Evolutionary conservation across 92 coral and sea anemone genomes (phyloP).

Genomic region (Chrysogorgia sp.): DNA sequence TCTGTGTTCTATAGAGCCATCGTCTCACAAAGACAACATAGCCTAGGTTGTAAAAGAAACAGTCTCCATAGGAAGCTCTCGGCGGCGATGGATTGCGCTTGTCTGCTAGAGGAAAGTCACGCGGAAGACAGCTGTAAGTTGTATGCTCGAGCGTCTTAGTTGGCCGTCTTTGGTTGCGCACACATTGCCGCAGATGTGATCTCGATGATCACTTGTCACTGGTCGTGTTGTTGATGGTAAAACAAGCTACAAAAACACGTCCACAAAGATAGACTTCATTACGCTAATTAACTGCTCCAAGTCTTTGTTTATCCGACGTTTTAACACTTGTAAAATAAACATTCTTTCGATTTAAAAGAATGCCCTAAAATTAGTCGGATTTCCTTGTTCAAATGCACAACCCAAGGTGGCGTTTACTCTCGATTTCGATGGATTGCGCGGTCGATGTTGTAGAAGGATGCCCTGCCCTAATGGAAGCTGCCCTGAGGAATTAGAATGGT

Average conservation of each 20-base stretch:
- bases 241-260: conserved; percentile 48
- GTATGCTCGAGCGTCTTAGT: not conserved
- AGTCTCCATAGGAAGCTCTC: conserved; percentile 19
- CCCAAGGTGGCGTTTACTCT: not conserved
- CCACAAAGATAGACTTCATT: conserved; percentile 35
- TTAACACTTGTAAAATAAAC: conserved; percentile 48
- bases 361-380: conserved; percentile 9
- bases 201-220: conserved; percentile 37
- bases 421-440: not conserved
- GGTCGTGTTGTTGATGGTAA: conserved; percentile 32
- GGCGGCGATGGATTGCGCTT: not conserved
- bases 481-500: not conserved
- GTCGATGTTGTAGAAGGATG: not conserved
- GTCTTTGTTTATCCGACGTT: conserved; percentile 47
- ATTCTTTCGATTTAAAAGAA: conserved; percentile 31
- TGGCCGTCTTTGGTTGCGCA: too few species aligned
- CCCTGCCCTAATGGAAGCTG: not conserved
- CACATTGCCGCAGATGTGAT: conserved; percentile 26
- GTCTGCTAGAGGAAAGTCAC: too few species aligned
- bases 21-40: not conserved
- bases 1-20: not conserved
- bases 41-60: conserved; percentile 13
- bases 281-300: conserved; percentile 47
- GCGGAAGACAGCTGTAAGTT: conserved; percentile 21
- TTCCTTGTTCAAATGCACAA: not conserved